Evolutionary conservation across 2,113 vertebrate species (phyloP), one percentile per base, ranked within the genome.

Genomic region (Dipodomys spectabilis): DNA sequence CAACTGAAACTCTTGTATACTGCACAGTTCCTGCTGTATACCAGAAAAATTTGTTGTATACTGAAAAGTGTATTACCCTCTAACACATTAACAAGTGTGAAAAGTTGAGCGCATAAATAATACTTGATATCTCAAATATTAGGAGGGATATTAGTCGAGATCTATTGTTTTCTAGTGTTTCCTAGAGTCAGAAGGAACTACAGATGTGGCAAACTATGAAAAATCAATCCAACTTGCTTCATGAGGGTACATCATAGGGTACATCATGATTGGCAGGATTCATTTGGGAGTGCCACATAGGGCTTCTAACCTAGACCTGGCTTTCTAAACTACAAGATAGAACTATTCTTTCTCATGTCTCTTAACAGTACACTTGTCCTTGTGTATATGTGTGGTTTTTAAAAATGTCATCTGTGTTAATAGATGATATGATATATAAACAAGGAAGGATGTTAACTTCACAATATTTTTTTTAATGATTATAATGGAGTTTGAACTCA

Each of bases 371-470:
- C 2, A 20, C 6, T 18, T 5, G n/a, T 1, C 0, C 62, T 7
- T 32, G 35, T 39, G 2, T 72, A 19, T 60, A 15, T 39, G 49
- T n/a, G 25, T 64, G 32, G 28, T 30, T 83, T 39, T 39, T 89
- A 49, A 69, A 57, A 23, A 39, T 35, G 39, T 85, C 7, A 5
- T 19, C 45, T 39, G 18, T 75, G 45, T 60, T 64, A 19, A 30
- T 88, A 39, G 39, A 39, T 39, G 39, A 39, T 39, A 39, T 39
- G 5, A 39, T 39, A 39, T 39, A 39, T 39, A 6, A 39, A 39
- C 39, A 39, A 39, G 32, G 16, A 35, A 90, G 27, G 82, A 68
- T 80, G 73, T 87, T 72, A 86, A 95, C 85, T 82, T 86, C 69
- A 91, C 19, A n/a, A 23, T 35, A 16, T 62, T 22, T 62, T 22